These are phyloP conservation scores for Temnothorax curvispinosus DNA, from an alignment of 1,140 invertebrate genomes.

Conservation along the genomic window DNA sequence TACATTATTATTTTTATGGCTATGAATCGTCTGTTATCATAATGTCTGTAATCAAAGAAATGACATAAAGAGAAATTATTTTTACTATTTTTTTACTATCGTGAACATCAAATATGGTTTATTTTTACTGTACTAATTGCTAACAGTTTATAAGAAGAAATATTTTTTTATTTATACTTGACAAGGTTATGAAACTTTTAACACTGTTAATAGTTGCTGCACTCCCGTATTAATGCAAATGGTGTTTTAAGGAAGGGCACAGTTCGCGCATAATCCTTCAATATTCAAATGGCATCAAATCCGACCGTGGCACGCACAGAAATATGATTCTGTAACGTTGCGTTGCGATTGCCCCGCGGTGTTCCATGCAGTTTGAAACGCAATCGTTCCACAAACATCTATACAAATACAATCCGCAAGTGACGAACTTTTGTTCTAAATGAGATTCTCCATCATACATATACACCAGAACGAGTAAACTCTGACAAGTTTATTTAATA, in stretches of 20 bases:
- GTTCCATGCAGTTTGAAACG: not conserved
- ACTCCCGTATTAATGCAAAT: not conserved
- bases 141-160: not conserved
- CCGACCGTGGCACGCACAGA: not conserved
- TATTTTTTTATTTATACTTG: not conserved
- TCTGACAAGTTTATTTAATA: not conserved
- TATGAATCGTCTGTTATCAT: not conserved
- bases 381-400: conserved; percentile 19
- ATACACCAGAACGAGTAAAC: not conserved
- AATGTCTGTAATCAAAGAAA: not conserved
- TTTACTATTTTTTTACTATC: not conserved
- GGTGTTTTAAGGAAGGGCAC: not conserved
- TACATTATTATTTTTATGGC: not conserved
- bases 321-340: not conserved
- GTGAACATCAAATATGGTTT: not conserved
- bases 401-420: conserved; percentile 4
- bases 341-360: not conserved
- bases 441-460: not conserved
- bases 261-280: not conserved
- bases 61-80: not conserved
- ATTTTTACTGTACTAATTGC: not conserved
- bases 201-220: too few relatives aligned
- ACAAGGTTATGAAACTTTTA: not conserved
- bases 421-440: conserved; percentile 31
- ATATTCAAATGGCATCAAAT: not conserved